Base-by-base conservation (phyloP, 2,888 invertebrate genomes). In the Lymantria dispar region DNA sequence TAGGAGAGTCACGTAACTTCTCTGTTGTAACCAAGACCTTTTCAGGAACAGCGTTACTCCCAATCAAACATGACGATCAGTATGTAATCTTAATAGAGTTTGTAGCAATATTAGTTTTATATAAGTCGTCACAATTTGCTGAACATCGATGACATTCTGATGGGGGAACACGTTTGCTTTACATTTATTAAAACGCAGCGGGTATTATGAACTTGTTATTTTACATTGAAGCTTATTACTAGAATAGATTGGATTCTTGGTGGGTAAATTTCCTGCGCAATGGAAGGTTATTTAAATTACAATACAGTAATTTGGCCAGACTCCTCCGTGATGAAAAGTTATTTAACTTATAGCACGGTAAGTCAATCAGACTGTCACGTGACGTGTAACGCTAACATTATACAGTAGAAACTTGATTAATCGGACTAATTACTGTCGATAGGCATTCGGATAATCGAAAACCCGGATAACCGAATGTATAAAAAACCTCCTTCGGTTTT, bases 111-210 rank as follows among this genome's bases (percentile, higher is more conserved):
- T 68, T 62, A 62, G 60, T 60, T 67, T 55, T 57, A 53, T 62
- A 54, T 58, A 50, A 48, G 56, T 77, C 72, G 71, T 77, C 74
- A 71, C 70, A 73, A 74, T 80, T 82, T 81, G 81, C 79, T 78
- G 68, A 82, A 83, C 87, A 83, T 73, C 78, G 88, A 89, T 89
- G 89, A 88, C 88, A 89, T 89, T 88, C 85, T 81, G 89, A 89
- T 88, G 86, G 74, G n/a, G 40, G 76, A 67, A 72, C 73, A 74
- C 75, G 71, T 78, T 82, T 76, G 76, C 73, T 77, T 80, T 84
- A 86, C 82, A 81, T 79, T 86, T 85, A 87, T 87, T 87, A 85
- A 72, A 64, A 73, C 88, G 66, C 89, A 88, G 88, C 89, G 78
- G 87, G 87, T 14, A 33, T 73, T 72, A 71, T 64, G 62, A 76